A percentile compares a stretch with the other conserved stretches of the same genome.
Evolutionary conservation across 1,140 invertebrate species (phyloP).

Genomic region (Drosophila sproati): DNA sequence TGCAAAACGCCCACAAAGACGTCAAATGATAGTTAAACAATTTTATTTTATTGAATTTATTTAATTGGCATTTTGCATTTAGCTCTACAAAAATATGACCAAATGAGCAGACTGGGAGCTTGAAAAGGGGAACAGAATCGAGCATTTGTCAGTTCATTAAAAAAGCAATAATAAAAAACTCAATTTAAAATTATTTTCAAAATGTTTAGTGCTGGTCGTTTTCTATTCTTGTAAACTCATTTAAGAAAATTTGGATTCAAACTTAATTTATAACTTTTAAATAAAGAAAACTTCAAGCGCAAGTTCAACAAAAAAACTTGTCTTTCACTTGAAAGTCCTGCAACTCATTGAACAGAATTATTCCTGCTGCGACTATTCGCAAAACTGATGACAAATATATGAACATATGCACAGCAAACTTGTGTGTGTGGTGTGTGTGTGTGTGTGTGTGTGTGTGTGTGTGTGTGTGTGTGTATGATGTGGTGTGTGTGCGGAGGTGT

Average conservation of each 20-base stretch:
- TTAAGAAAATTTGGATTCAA: not conserved
- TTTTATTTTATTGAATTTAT: slow-evolving; percentile 28
- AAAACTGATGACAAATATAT: slow-evolving; percentile 9
- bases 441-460: slow-evolving; percentile 8
- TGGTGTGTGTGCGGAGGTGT: slow-evolving; percentile 4
- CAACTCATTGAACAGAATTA: not conserved
- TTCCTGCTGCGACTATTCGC: not conserved
- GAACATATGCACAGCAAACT: slow-evolving; percentile 1
- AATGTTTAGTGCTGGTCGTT: no score
- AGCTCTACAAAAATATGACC: no score
- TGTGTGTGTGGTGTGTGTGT: not conserved
- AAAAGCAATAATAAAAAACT: no score
- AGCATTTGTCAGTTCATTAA: no score
- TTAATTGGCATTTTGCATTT: slow-evolving; percentile 2
- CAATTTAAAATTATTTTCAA: no score
- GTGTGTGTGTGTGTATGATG: not conserved
- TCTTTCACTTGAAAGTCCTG: not conserved
- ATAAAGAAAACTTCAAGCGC: no score
- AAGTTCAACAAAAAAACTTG: not conserved
- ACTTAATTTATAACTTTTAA: no score
- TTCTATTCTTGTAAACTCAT: no score
- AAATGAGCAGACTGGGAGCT: no score
- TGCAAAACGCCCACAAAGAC: slow-evolving; percentile 49
- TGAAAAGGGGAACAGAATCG: no score
- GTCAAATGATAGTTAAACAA: slow-evolving; percentile 31